A percentile compares a stretch with the other conserved stretches of the same genome.
phyloP scores from a whole-genome alignment of 1,140 invertebrate species.

The Galendromus occidentalis region DNA sequence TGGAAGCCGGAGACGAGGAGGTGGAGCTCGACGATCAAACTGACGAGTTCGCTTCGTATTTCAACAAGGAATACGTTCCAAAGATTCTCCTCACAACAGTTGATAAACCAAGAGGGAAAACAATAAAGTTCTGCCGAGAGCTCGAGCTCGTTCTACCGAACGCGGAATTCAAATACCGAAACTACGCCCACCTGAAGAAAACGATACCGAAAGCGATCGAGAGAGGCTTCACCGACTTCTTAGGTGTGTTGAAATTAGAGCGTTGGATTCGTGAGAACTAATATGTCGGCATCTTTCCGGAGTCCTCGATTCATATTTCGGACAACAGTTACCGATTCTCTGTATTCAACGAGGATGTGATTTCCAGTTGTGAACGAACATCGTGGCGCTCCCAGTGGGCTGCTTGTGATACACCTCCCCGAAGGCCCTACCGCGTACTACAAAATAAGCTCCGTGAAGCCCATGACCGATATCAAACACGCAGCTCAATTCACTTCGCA shows the following conservation, averaged over 20 bases:
- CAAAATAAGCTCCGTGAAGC: slow-evolving; percentile 33
- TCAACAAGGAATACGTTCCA: slow-evolving; percentile 58
- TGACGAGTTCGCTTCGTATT: slow-evolving; percentile 76
- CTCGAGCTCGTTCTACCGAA: slow-evolving; percentile 76
- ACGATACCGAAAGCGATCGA: slow-evolving; percentile 1
- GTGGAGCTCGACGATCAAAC: slow-evolving; percentile 48
- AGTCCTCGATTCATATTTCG: too few relatives aligned
- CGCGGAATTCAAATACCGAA: slow-evolving; percentile 50
- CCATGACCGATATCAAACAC: slow-evolving; percentile 22
- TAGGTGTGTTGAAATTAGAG: neutral
- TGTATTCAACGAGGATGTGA: slow-evolving; percentile 12
- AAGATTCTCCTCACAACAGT: slow-evolving; percentile 86
- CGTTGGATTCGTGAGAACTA: slow-evolving; percentile 13
- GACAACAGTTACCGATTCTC: neutral
- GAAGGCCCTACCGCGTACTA: slow-evolving; percentile 84
- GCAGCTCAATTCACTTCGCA: slow-evolving; percentile 44
- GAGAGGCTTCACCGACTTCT: neutral
- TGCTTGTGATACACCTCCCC: slow-evolving; percentile 78
- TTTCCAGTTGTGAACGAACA: slow-evolving; percentile 9
- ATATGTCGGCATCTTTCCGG: neutral
- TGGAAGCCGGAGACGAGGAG: slow-evolving; percentile 57
- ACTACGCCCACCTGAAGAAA: slow-evolving; percentile 61
- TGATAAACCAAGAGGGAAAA: slow-evolving; percentile 73
- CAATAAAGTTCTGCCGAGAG: slow-evolving; percentile 77
- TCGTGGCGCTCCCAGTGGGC: slow-evolving; percentile 40